Evolutionary conservation across 2,888 invertebrate genomes (phyloP).

Genomic region (Caenorhabditis afra): DNA sequence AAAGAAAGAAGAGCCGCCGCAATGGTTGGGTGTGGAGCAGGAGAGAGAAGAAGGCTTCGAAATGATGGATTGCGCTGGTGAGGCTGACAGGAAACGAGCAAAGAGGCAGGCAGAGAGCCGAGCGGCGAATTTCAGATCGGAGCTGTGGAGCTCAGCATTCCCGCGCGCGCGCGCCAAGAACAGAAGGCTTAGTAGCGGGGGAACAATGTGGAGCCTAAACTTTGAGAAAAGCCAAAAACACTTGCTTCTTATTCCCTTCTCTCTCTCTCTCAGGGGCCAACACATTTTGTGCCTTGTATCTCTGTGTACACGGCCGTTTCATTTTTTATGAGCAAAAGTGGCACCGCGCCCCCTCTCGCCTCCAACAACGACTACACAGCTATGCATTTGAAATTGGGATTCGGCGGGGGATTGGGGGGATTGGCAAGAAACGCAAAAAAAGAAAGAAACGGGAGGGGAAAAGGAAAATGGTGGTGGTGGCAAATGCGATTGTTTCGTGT

Average conservation of each 20-base stretch:
- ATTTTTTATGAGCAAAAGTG: constrained; percentile 54
- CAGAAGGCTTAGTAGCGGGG: constrained; percentile 21
- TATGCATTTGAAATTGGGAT: constrained; percentile 43
- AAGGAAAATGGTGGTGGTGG: no score
- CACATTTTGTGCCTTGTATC: constrained; percentile 1
- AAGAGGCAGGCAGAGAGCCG: constrained; percentile 14
- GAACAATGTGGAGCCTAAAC: no score
- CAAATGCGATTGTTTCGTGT: constrained; percentile 45
- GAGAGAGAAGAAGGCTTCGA: constrained; percentile 17
- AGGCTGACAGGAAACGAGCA: constrained; percentile 10
- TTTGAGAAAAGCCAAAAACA: no score
- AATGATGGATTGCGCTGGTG: constrained; percentile 32
- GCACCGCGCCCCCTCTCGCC: background rate
- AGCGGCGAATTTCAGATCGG: constrained; percentile 3
- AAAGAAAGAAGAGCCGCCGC: constrained; percentile 1
- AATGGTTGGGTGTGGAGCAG: no score
- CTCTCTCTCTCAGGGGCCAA: no score
- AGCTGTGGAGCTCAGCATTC: no score
- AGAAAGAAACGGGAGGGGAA: no score
- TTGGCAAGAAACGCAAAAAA: constrained; percentile 3
- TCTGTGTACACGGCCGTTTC: constrained; percentile 24
- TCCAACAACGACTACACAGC: background rate
- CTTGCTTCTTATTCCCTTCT: no score
- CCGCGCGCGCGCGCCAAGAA: background rate
- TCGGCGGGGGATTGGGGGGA: background rate